Evolutionary conservation across 2,797 vertebrate species (phyloP).

Genomic region (Intellagama lesueurii): DNA sequence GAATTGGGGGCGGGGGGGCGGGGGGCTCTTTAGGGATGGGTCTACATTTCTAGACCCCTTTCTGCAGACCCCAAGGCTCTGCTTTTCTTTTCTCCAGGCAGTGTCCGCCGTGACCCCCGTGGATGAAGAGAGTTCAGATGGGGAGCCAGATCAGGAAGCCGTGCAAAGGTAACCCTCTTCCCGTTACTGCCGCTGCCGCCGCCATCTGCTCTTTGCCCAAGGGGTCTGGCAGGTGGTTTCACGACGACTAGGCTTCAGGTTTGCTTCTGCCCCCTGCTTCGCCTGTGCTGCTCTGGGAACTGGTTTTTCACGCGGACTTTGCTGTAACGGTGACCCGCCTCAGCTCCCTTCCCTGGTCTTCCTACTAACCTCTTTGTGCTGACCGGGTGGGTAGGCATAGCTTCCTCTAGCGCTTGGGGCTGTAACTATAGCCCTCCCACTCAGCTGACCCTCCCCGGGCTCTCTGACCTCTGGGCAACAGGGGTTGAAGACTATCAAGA

Average conservation of each 20-base stretch:
- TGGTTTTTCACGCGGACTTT: background rate
- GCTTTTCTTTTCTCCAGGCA: conserved; percentile 78
- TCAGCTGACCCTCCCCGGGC: too few species aligned
- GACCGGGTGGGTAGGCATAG: background rate
- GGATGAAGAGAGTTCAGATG: conserved; percentile 98
- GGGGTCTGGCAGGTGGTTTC: background rate
- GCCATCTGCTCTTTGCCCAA: conserved; percentile 30
- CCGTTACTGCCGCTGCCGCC: conserved; percentile 44
- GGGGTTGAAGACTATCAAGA: conserved; percentile 12
- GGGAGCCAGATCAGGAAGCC: conserved; percentile 97
- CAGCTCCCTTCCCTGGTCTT: conserved; percentile 37
- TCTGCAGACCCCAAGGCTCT: conserved; percentile 34
- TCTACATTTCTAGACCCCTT: too few species aligned
- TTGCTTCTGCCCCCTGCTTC: conserved; percentile 11
- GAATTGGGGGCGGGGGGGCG: too few species aligned
- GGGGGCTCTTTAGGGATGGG: background rate
- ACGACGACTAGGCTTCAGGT: background rate
- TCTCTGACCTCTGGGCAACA: too few species aligned
- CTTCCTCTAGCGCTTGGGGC: conserved; percentile 34
- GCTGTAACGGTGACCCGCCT: conserved; percentile 43
- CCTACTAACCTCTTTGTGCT: conserved; percentile 69
- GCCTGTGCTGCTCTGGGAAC: conserved; percentile 35
- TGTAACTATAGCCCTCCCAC: conserved; percentile 48
- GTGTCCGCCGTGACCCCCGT: conserved; percentile 95
- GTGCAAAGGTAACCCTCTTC: conserved; percentile 92